Conservation (phyloP, 2,113 vertebrate species). For the Porphyrio hochstetteri region DNA sequence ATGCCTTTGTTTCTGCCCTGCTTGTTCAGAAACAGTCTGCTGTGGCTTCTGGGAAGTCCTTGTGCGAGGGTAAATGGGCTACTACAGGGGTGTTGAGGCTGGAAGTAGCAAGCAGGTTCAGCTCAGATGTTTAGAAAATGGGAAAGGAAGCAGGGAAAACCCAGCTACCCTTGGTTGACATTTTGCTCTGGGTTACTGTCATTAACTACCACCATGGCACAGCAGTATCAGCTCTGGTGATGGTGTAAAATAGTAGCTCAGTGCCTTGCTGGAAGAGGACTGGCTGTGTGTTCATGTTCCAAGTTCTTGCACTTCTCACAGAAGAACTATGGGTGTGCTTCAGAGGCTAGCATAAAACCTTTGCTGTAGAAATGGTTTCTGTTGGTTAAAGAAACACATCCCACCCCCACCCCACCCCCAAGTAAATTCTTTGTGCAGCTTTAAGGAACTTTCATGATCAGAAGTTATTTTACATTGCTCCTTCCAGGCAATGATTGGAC, state of each 20-base stretch:
- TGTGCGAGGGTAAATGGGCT: neutral
- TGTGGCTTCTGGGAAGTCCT: neutral
- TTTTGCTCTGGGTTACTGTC: neutral
- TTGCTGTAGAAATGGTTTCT: neutral
- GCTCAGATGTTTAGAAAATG: neutral
- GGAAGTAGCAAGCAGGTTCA: neutral
- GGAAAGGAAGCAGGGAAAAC: neutral
- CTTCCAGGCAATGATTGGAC: neutral
- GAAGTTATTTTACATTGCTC: neutral
- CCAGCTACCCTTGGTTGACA: rapidly evolving
- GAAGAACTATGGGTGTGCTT: neutral
- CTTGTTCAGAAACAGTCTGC: neutral
- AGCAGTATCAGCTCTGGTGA: neutral
- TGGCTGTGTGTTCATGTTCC: neutral
- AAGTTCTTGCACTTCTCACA: neutral
- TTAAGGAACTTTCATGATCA: neutral
- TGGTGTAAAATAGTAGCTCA: neutral
- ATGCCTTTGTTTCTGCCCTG: neutral
- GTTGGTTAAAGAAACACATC: neutral
- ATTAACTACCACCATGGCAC: rapidly evolving
- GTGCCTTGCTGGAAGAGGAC: neutral
- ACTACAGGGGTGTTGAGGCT: neutral
- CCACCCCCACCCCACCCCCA: too few relatives aligned
- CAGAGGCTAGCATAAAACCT: neutral
- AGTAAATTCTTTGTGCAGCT: neutral